These are phyloP conservation scores for Hydrozoanthus gracilis DNA, from an alignment of 92 coral and sea anemone species.

Conservation along the genomic window DNA sequence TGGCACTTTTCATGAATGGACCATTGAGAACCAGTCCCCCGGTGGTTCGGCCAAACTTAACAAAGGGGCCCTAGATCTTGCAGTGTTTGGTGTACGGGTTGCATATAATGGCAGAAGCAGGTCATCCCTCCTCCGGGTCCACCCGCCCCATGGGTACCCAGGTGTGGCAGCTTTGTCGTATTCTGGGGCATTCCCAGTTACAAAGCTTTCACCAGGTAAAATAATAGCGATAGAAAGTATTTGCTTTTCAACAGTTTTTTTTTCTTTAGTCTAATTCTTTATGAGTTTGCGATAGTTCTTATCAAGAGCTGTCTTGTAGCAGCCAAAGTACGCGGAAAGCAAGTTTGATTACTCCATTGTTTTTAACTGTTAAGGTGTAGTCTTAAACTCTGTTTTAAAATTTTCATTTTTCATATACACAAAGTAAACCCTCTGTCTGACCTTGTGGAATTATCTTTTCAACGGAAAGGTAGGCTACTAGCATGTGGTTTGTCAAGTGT, in stretches of 20 bases:
- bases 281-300: no score
- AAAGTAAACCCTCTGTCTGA: no score
- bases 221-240: not conserved
- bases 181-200: constrained; percentile 88
- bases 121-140: constrained; percentile 78
- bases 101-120: constrained; percentile 52
- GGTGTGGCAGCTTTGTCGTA: constrained; percentile 84
- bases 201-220: constrained; percentile 76
- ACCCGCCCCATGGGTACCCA: constrained; percentile 87
- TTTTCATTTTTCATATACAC: no score
- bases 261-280: no score
- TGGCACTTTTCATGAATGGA: constrained; percentile 93
- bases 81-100: constrained; percentile 82
- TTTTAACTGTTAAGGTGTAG: not conserved
- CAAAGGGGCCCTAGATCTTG: constrained; percentile 86
- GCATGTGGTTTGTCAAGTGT: not conserved
- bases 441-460: not conserved
- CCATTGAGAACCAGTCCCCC: constrained; percentile 93
- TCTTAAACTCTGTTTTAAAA: no score
- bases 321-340: no score
- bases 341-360: not conserved
- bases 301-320: no score
- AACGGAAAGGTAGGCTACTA: not conserved
- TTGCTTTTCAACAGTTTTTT: not conserved
- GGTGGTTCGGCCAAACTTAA: constrained; percentile 93